Conservation (phyloP, 2,888 invertebrate species). For the Rhabditoides inermis region DNA sequence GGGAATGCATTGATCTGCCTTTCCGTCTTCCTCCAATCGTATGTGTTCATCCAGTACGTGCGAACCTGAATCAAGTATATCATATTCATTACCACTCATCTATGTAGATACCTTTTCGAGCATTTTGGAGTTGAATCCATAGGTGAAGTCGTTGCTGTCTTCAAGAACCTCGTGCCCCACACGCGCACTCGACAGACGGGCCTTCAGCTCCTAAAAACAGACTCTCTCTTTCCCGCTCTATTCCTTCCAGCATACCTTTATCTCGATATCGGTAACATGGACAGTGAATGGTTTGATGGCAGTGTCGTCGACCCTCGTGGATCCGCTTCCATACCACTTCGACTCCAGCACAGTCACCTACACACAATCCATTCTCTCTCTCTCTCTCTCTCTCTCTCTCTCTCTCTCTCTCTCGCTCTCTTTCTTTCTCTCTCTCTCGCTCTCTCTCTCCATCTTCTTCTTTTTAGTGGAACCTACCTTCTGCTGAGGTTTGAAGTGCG, state of each 20-base stretch:
- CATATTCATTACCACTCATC: conserved; percentile 5
- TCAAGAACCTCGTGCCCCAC: conserved; percentile 44
- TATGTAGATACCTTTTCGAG: conserved; percentile 14
- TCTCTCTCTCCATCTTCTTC: no score
- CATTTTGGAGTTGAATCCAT: conserved; percentile 70
- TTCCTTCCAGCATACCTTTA: conserved; percentile 15
- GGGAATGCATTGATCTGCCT: conserved; percentile 66
- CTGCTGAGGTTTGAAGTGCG: no score
- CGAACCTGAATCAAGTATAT: conserved; percentile 44
- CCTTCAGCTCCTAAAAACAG: conserved; percentile 34
- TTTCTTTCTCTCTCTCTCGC: no score
- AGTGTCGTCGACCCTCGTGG: conserved; percentile 22
- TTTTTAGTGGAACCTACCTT: no score
- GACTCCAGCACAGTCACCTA: no score
- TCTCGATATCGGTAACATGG: conserved; percentile 23
- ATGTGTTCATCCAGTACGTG: conserved; percentile 71
- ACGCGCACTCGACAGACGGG: conserved; percentile 57
- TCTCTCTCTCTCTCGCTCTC: no score
- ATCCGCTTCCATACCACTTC: conserved; percentile 39
- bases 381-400: no score
- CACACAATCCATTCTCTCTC: no score
- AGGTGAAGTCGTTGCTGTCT: conserved; percentile 63
- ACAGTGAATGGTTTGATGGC: conserved; percentile 35
- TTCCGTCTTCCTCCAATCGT: conserved; percentile 68
- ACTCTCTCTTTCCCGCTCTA: not conserved